These are phyloP conservation scores for Rhyacophila brunnea DNA, from an alignment of 1,140 invertebrate genomes.

Conservation along the genomic window DNA sequence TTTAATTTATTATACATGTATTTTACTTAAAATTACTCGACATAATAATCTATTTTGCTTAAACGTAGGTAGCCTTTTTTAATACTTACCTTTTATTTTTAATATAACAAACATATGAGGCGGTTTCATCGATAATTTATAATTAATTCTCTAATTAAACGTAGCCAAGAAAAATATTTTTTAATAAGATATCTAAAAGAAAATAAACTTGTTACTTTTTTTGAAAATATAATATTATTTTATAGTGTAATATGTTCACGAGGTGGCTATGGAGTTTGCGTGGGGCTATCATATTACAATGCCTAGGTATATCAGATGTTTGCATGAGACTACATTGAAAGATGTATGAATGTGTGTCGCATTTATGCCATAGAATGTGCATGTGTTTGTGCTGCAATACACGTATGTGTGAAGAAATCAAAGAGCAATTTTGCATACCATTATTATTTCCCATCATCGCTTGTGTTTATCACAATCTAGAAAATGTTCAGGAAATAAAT, in stretches of 20 bases:
- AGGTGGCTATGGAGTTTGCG: not conserved
- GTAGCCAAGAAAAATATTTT: too few relatives aligned
- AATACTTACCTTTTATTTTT: too few relatives aligned
- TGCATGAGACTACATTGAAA: not conserved
- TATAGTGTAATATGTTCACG: not conserved
- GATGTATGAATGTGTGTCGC: not conserved
- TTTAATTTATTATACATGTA: too few relatives aligned
- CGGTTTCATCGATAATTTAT: too few relatives aligned
- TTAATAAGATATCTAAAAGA: too few relatives aligned
- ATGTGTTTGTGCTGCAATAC: not conserved
- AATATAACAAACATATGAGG: too few relatives aligned
- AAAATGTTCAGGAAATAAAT: conserved; percentile 11
- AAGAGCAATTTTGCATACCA: conserved; percentile 33
- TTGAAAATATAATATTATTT: too few relatives aligned
- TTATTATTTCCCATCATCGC: conserved; percentile 34
- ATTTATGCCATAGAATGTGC: not conserved
- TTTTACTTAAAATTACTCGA: too few relatives aligned
- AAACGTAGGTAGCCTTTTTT: too few relatives aligned
- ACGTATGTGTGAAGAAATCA: conserved; percentile 11
- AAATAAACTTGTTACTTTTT: too few relatives aligned
- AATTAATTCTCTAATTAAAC: too few relatives aligned
- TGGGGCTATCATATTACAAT: conserved; percentile 2
- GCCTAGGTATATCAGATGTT: conserved; percentile 3
- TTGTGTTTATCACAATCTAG: conserved; percentile 27
- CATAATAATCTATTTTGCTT: too few relatives aligned